Evolutionary conservation across 2,888 invertebrate genomes (phyloP).

Genomic region (Tetrapedia diversipes): DNA sequence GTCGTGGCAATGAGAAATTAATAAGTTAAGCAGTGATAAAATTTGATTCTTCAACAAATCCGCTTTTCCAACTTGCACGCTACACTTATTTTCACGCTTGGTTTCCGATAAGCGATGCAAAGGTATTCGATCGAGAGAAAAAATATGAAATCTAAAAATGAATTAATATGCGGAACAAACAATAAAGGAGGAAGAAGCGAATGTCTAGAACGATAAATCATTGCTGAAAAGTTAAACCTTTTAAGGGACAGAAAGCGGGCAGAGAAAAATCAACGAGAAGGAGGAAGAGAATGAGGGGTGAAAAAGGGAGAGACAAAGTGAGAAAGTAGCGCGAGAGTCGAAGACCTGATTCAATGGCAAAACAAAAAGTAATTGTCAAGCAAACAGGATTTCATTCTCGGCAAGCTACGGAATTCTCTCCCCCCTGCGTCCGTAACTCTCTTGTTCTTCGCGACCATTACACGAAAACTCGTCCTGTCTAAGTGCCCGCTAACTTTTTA

Average conservation of each 20-base stretch:
- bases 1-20: conserved; percentile 41
- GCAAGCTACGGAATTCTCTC: conserved; percentile 28
- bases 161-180: no score
- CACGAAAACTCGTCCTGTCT: conserved; percentile 45
- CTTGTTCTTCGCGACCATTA: conserved; percentile 44
- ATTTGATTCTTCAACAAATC: conserved; percentile 14
- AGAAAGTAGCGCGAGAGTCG: conserved; percentile 36
- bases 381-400: conserved; percentile 37
- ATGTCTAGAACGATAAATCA: no score
- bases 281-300: neutral
- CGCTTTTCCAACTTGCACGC: no score
- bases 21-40: conserved; percentile 55
- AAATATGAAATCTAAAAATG: no score
- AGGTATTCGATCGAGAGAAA: neutral
- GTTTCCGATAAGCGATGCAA: no score
- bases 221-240: neutral
- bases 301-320: neutral
- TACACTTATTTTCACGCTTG: no score
- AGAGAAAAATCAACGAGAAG: neutral
- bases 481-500: conserved; percentile 63
- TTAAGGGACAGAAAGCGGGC: neutral
- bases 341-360: conserved; percentile 23
- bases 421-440: conserved; percentile 2
- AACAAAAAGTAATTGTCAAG: conserved; percentile 49
- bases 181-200: neutral